Percentiles rank a stretch among this genome's conserved stretches.
Evolutionary conservation across 1,140 invertebrate genomes (phyloP).

Genomic region (Mercenaria mercenaria): DNA sequence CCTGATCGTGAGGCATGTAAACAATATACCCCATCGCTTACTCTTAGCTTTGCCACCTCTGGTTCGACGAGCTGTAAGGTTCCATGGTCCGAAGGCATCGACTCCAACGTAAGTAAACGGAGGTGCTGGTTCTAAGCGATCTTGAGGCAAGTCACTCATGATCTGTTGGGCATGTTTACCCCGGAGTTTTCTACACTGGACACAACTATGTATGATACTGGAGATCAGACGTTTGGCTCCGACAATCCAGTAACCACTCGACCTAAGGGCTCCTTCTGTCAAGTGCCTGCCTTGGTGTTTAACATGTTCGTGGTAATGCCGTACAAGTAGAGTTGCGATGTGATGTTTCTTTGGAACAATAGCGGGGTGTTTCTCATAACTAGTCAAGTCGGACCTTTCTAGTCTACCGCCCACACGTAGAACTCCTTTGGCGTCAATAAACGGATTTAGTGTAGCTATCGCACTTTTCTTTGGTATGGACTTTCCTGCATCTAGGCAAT

Average conservation of each 20-base stretch:
- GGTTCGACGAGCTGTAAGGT: background rate
- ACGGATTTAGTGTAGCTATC: background rate
- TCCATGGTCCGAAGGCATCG: too few species aligned
- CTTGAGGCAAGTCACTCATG: conserved; percentile 13
- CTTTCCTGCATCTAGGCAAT: background rate
- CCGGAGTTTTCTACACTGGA: conserved; percentile 35
- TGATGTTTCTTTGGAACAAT: conserved; percentile 22
- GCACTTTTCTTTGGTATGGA: background rate
- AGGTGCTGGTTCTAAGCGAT: conserved; percentile 13
- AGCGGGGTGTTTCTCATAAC: background rate
- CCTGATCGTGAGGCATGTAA: conserved; percentile 32
- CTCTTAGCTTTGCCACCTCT: conserved; percentile 1
- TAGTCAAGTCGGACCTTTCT: background rate
- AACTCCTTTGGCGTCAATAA: conserved; percentile 2
- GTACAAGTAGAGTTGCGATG: background rate
- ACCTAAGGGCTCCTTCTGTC: conserved; percentile 53
- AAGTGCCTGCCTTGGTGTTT: conserved; percentile 55
- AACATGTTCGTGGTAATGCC: conserved; percentile 52
- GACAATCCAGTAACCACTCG: conserved; percentile 62
- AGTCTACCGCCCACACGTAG: conserved; percentile 23
- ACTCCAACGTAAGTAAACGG: conserved; percentile 44
- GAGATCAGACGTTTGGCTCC: conserved; percentile 38
- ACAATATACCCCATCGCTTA: conserved; percentile 39
- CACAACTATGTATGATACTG: conserved; percentile 2
- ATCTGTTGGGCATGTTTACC: background rate